Evolutionary conservation across 35 echinoderm and acorn worm genomes (phyloP), one percentile per base, ranked within the genome.

Genomic region (Ophioderma brevispina): DNA sequence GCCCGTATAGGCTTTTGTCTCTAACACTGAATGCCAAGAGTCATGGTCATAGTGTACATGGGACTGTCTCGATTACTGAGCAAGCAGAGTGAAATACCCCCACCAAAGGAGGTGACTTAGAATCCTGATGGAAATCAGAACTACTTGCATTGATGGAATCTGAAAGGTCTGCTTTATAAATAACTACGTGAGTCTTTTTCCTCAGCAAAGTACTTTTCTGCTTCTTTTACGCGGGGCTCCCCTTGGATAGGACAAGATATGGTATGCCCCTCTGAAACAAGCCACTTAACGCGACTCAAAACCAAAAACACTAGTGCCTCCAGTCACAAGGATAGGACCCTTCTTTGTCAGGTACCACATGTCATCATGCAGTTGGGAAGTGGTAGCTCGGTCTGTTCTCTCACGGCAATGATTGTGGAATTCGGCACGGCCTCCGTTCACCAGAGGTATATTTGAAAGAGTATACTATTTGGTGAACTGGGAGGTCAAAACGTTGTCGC

Each of bases 271-370:
- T 63, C 76, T 40, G 32, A 25, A 0, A 77, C 46, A 37, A 96
- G 46, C 94, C 94, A 96, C 32, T 76, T 76, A 18, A 86, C 64
- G 35, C 92, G 25, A n/a, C 77, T 64, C 15, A 91, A n/a, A 64
- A 32, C 94, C 94, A 36, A 96, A 78, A 8, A 89, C 94, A 64
- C 84, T 96, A 13, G 85, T 92, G 1, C 94, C 94, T 49, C 94
- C 94, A 70, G 90, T 91, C 1, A 96, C 81, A 37, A 96, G n/a
- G 79, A 41, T 92, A 96, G 0, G 94, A 88, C 19, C 80, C 36
- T 14, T 30, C 38, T 10, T 55, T 30, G 0, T 86, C 76, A 55
- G 77, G 0, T 28, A 14, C 36, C 84, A 89, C 14, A 42, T n/a
- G 1, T 25, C 31, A 39, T 32, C 52, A 10, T 13, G 15, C 25